These are phyloP conservation scores for Heteropelma amictum DNA, from an alignment of 2,888 invertebrate genomes.

Conservation along the genomic window DNA sequence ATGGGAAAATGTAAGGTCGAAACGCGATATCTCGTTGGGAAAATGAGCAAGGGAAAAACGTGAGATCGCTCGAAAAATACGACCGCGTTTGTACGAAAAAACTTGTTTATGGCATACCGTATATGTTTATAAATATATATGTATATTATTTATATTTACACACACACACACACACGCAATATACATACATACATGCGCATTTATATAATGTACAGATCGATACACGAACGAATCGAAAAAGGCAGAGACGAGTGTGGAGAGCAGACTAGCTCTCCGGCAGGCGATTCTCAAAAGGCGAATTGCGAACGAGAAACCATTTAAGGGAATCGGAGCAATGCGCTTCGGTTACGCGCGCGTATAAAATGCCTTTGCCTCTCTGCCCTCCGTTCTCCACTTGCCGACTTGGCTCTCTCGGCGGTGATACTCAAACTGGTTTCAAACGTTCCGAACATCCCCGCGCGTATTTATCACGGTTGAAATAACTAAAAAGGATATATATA, in stretches of 20 bases:
- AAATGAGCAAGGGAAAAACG: slow-evolving; percentile 16
- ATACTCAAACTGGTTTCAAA: slow-evolving; percentile 61
- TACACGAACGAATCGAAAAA: slow-evolving; percentile 47
- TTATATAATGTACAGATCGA: neutral
- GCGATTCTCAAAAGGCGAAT: slow-evolving; percentile 68
- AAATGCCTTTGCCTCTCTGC: slow-evolving; percentile 6
- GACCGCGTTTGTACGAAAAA: too few species aligned
- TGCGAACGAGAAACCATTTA: slow-evolving; percentile 71
- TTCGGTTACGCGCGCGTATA: slow-evolving; percentile 44
- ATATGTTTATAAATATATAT: too few species aligned
- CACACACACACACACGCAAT: too few species aligned
- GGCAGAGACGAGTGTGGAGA: slow-evolving; percentile 57
- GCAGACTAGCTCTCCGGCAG: slow-evolving; percentile 51
- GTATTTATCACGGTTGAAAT: neutral
- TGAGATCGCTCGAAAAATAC: too few species aligned
- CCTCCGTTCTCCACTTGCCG: slow-evolving; percentile 42
- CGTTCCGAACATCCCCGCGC: slow-evolving; percentile 17
- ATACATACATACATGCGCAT: neutral
- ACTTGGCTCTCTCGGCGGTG: slow-evolving; percentile 58
- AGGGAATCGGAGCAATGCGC: slow-evolving; percentile 71
- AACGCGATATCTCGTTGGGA: neutral
- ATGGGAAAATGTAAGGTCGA: too few species aligned
- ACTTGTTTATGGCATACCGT: neutral
- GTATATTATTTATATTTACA: too few species aligned
- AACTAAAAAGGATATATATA: too few species aligned